Base-by-base conservation (phyloP, 1,140 invertebrate genomes). In the Lamellibrachia luymesi region DNA sequence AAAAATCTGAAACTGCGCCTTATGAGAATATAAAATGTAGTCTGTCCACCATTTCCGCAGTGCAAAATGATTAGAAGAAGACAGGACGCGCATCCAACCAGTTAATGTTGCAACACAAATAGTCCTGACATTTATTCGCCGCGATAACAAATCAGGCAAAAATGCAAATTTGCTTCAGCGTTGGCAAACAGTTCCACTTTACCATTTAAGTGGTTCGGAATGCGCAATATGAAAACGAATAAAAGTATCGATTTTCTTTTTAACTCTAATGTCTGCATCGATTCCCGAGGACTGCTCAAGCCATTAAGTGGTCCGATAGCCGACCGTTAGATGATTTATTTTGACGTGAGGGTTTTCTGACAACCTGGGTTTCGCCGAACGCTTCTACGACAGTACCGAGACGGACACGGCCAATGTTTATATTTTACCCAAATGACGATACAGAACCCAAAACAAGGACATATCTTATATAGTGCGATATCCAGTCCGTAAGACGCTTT, bases 191-290 rank as follows among this genome's bases (percentile, higher is more conserved):
- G 2, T 80, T 80, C 64, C 64, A 80, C 25, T 10, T 80, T 17
- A 80, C 17, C 13, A 80, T 22, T 80, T 80, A 80, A 22, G 64
- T 80, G 6, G 13, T 80, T 80, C 64, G 64, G 64, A 10, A 80
- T 80, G 64, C 64, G 13, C 64, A 8, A 22, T 22, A 80, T 80
- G 64, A 80, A 80, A 10, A 22, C 64, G 64, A 80, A 80, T 80
- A 80, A 80, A 80, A 80, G 13, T 80, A 80, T 80, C 64, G 64
- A 80, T 80, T 80, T 80, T 80, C 64, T 80, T 80, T 80, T 80
- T 80, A 80, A 2, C 64, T 80, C 13, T 22, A 22, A 22, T 22
- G 13, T 80, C 64, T 17, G 64, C 64, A 22, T 80, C 6, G 64
- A 80, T 80, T 80, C 64, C 13, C 13, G 25, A 80, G 25, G 13